Evolutionary conservation across 2,888 invertebrate species (phyloP).

Genomic region (Gisinianus flammeolus): DNA sequence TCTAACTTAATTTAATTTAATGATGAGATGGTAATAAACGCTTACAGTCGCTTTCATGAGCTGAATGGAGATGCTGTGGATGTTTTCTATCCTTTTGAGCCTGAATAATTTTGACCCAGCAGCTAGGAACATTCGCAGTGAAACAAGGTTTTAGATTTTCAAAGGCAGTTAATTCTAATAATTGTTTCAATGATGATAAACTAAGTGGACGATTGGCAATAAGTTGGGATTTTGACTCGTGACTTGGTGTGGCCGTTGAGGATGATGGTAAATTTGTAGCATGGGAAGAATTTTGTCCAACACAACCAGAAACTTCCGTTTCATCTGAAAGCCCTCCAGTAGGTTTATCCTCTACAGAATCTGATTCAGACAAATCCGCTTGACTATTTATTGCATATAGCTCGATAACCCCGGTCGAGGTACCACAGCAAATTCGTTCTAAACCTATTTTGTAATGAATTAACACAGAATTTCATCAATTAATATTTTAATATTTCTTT

Average conservation of each 20-base stretch:
- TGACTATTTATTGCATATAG: conserved; percentile 71
- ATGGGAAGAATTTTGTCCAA: background rate
- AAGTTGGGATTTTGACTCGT: conserved; percentile 23
- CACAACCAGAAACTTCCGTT: background rate
- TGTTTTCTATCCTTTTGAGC: conserved; percentile 87
- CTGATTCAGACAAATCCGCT: conserved; percentile 75
- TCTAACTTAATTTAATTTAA: too few species aligned
- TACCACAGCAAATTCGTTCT: conserved; percentile 83
- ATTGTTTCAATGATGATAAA: conserved; percentile 65
- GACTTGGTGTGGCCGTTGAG: background rate
- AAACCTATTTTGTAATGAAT: conserved; percentile 66
- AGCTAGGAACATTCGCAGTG: conserved; percentile 81
- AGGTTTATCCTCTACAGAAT: conserved; percentile 62
- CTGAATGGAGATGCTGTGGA: conserved; percentile 78
- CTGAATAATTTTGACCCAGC: conserved; percentile 89
- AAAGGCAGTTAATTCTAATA: conserved; percentile 78
- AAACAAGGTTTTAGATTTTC: conserved; percentile 74
- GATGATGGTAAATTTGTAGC: background rate
- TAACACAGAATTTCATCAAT: background rate
- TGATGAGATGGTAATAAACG: too few species aligned
- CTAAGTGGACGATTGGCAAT: conserved; percentile 19
- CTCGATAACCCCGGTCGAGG: conserved; percentile 78
- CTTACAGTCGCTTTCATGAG: conserved; percentile 62
- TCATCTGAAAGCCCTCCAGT: background rate
- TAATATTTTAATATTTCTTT: background rate